phyloP scores from a whole-genome alignment of 2,888 invertebrate species.

The Agapetus fuscipes region DNA sequence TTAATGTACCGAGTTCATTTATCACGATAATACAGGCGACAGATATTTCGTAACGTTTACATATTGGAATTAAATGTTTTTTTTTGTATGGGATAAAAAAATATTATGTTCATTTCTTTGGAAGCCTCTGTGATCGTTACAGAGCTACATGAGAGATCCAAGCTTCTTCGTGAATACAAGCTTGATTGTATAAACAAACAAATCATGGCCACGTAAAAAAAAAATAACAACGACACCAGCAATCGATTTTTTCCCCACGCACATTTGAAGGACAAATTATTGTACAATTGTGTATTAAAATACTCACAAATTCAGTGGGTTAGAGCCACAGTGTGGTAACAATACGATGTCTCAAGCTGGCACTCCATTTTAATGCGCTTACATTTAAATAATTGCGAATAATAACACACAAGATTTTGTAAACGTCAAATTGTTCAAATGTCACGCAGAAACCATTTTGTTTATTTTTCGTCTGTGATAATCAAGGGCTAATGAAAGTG shows the following conservation, averaged over 20 bases:
- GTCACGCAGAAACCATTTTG: constrained; percentile 7
- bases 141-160: no score
- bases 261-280: background rate
- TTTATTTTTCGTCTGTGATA: no score
- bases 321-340: background rate
- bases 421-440: constrained; percentile 15
- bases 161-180: no score
- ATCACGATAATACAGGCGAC: no score
- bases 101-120: no score
- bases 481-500: no score
- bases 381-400: constrained; percentile 11
- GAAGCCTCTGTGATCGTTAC: no score
- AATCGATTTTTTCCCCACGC: constrained; percentile 14
- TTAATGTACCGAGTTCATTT: no score
- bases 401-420: background rate
- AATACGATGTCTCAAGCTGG: background rate
- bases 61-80: no score
- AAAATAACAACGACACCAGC: constrained; percentile 5
- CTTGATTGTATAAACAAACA: no score
- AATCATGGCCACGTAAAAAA: constrained; percentile 2
- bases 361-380: constrained; percentile 9
- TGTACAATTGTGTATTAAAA: background rate
- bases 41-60: no score
- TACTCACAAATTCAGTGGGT: constrained; percentile 7
- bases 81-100: no score